Base-by-base conservation (phyloP, 2,797 vertebrate genomes). In the Gymnothorax reevesii region DNA sequence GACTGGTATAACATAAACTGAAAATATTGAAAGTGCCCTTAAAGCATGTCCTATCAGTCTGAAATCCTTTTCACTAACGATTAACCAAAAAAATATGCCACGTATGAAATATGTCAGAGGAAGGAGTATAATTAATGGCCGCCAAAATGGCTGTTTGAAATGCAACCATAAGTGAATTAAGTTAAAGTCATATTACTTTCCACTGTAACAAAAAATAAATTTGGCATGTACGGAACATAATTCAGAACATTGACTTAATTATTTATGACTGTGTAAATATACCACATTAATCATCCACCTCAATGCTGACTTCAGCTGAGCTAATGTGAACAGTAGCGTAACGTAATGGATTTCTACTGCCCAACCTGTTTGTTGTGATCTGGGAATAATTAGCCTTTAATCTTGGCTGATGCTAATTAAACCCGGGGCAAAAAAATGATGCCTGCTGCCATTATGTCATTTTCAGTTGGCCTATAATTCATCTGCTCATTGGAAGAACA, bases 241-340 rank as follows among this genome's bases (percentile, higher is more conserved):
- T 83, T 87, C 55, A 8, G 55, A 82, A 84, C 27, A 22, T 7
- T 10, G n/a, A 64, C 80, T 86, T 86, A 52, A 88, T 73, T 94
- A 92, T 89, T 92, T 93, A 93, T 92, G 91, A 89, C 62, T 4
- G 57, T 86, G 88, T 91, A 92, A 85, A 88, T 89, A 89, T 90
- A 88, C 83, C 55, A 54, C 59, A 82, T 88, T 85, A 62, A 79
- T 85, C 80, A 88, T 87, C 80, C 55, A 2, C 79, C 75, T 84
- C 84, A 17, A 84, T 88, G 92, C 92, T 90, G 91, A 92, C 93
- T 93, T 92, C 89, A 88, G 88, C 22, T 60, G 75, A 90, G 86
- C 89, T 87, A 90, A 87, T 83, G 88, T 88, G 87, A 86, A 89
- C 88, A 77, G 12, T 75, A 83, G 33, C 33, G 33, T 42, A 59